phyloP scores from a whole-genome alignment of 2,797 vertebrate species.

The Sciaenops ocellatus region DNA sequence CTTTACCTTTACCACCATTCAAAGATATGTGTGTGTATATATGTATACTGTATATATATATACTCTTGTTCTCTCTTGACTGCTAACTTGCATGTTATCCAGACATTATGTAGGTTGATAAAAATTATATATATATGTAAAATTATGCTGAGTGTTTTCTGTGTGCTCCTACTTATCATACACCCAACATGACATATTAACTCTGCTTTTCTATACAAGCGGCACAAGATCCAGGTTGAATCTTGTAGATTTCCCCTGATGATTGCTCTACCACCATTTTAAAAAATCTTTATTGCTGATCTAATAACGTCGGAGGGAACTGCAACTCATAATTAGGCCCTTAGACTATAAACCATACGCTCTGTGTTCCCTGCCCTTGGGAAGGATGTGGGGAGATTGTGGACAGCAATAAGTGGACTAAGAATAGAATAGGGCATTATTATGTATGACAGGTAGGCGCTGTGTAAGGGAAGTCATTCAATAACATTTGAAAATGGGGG shows the following conservation, averaged over 20 bases:
- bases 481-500: slow-evolving; percentile 24
- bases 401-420: slow-evolving; percentile 58
- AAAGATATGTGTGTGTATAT: slow-evolving; percentile 43
- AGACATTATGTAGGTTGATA: neutral
- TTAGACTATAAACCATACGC: slow-evolving; percentile 14
- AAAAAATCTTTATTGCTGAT: slow-evolving; percentile 26
- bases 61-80: neutral
- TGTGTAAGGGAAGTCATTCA: slow-evolving; percentile 36
- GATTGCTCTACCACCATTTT: slow-evolving; percentile 19
- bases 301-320: slow-evolving; percentile 41
- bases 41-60: slow-evolving; percentile 16
- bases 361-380: slow-evolving; percentile 48
- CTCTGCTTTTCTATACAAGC: neutral
- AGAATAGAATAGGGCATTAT: slow-evolving; percentile 62
- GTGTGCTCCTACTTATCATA: neutral
- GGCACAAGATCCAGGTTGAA: neutral
- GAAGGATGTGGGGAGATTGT: slow-evolving; percentile 40
- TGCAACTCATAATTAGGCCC: slow-evolving; percentile 60
- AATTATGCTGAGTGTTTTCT: neutral
- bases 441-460: slow-evolving; percentile 50
- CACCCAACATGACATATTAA: neutral
- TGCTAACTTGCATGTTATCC: slow-evolving; percentile 3
- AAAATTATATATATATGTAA: too few species aligned
- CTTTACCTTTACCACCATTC: neutral
- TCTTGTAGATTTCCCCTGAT: slow-evolving; percentile 35